Evolutionary conservation across 2,113 vertebrate genomes (phyloP), one percentile per base, ranked within the genome.

Genomic region (Corydoras maculifer): DNA sequence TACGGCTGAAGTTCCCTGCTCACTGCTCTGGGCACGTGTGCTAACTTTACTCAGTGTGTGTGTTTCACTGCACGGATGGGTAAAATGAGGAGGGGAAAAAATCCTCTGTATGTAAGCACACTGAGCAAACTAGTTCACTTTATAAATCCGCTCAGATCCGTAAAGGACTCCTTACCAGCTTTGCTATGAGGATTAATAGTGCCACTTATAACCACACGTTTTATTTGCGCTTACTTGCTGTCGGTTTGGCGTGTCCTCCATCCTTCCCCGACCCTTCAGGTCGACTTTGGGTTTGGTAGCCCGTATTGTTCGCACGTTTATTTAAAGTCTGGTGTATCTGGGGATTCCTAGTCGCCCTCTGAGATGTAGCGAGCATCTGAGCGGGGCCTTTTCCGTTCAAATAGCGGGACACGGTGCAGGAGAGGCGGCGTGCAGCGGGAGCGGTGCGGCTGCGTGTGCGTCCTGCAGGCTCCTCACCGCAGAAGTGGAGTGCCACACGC

Each of bases 211-310:
- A 43, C 2, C 7, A 5, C 35, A 43, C 7, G 35, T 43, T 5
- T 43, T 2, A 12, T 18, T 29, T 51, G 7, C n/a, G 25, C 68
- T 69, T 69, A 69, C 68, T 69, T 59, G 68, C 11, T 48, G 13
- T 25, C 4, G 4, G 35, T 43, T 15, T 4, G n/a, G 18, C 68
- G 30, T 11, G 25, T 51, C 5, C 57, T 51, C 58, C 35, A 50
- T 29, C 30, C n/a, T 15, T 51, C 14, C 43, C 30, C n/a, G 11
- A 30, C 14, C 43, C 29, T 32, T 43, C 51, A 10, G n/a, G 31
- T 18, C 35, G n/a, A 8, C 54, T 2, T 7, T 18, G 8, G 14
- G 35, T 43, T 43, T 43, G 35, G 35, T 43, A 68, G 13, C 53
- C 9, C 6, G 3, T 30, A 8, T 9, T 4, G 5, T 7, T 58